Conservation (phyloP, 2,113 vertebrate genomes). For the Phasianus colchicus region DNA sequence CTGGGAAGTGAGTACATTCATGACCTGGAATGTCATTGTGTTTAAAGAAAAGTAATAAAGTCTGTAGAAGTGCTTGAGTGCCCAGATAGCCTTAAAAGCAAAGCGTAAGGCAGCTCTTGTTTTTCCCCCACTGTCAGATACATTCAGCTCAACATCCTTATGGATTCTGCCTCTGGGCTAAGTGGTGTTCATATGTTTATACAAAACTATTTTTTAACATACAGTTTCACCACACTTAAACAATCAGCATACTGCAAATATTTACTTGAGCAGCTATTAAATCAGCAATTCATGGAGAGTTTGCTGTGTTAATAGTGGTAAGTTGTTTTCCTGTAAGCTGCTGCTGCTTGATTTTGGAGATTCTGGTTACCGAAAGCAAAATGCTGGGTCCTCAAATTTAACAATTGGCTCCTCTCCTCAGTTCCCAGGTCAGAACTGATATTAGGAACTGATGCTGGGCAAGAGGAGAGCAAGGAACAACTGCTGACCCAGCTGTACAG, state of each 20-base stretch:
- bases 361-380: not conserved
- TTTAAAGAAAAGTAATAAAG: not conserved
- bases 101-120: not conserved
- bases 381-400: not conserved
- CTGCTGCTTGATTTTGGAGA: not conserved
- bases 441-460: not conserved
- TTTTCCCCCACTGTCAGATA: not conserved
- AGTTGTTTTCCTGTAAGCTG: not conserved
- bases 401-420: not conserved
- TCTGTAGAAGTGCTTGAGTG: not conserved
- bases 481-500: not conserved
- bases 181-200: constrained; percentile 5
- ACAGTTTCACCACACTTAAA: not conserved
- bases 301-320: not conserved
- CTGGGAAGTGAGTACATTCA: not conserved
- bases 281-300: not conserved
- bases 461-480: not conserved
- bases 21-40: not conserved
- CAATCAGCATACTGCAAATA: not conserved
- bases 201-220: not conserved
- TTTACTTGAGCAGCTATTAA: not conserved
- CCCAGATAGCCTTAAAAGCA: not conserved
- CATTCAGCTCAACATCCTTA: not conserved
- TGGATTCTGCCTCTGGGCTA: not conserved
- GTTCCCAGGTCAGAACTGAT: not conserved